A percentile compares a stretch with the other conserved stretches of the same genome.
Conservation (phyloP, 1,140 invertebrate genomes). For the Rhynchophorus ferrugineus region DNA sequence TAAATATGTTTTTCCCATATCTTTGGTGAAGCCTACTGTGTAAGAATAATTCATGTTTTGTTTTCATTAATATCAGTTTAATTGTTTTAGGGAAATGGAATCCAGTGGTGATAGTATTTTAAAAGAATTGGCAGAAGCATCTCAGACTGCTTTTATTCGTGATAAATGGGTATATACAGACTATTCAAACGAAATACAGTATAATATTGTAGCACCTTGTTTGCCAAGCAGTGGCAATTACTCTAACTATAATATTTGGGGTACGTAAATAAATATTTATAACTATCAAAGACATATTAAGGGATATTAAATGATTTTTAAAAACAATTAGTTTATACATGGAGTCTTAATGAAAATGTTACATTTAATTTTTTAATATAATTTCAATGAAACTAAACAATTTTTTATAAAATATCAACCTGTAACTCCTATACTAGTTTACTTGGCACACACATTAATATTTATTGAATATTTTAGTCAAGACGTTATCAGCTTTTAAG, state of each 20-base stretch:
- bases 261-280: constrained; percentile 40
- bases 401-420: too few species aligned
- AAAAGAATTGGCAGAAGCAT: constrained; percentile 66
- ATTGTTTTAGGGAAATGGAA: constrained; percentile 45
- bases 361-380: too few species aligned
- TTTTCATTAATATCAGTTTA: constrained; percentile 16
- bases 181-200: constrained; percentile 57
- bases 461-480: too few species aligned
- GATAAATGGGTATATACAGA: constrained; percentile 68
- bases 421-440: too few species aligned
- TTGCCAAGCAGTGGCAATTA: constrained; percentile 73
- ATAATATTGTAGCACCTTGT: constrained; percentile 66
- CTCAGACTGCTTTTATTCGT: constrained; percentile 62
- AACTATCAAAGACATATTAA: constrained; percentile 6
- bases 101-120: constrained; percentile 56
- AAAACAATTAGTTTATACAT: too few species aligned
- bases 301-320: too few species aligned
- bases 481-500: too few species aligned
- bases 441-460: too few species aligned
- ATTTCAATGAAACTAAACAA: too few species aligned
- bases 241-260: constrained; percentile 65
- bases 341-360: too few species aligned
- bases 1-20: constrained; percentile 70
- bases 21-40: constrained; percentile 49
- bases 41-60: constrained; percentile 34